A percentile compares a stretch with the other conserved stretches of the same genome.
These are phyloP conservation scores for Muntiacus muntjak DNA, from an alignment of 2,113 vertebrate genomes.

Conservation along the genomic window DNA sequence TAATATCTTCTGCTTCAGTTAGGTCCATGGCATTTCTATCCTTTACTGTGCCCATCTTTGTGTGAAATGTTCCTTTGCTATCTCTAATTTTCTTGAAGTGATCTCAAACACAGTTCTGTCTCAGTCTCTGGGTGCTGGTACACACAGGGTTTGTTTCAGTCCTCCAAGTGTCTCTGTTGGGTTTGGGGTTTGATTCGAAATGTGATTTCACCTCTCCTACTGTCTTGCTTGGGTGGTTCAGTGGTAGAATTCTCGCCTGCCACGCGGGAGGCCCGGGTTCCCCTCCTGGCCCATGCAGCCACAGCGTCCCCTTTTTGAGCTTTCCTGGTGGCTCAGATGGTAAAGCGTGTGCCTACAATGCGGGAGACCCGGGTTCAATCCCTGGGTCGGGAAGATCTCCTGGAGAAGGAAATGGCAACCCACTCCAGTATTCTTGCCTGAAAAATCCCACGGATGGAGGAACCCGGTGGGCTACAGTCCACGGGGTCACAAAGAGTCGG, in stretches of 20 bases:
- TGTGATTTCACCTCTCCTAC: background rate
- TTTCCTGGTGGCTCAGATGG: too few species aligned
- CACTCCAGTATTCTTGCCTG: too few species aligned
- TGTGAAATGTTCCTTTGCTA: background rate
- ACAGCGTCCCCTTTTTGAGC: too few species aligned
- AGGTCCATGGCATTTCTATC: accelerated
- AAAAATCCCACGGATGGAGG: too few species aligned
- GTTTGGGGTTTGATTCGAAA: background rate
- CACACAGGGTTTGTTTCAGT: background rate
- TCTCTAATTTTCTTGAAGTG: background rate
- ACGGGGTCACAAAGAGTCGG: too few species aligned
- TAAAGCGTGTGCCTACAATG: too few species aligned
- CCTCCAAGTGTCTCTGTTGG: background rate
- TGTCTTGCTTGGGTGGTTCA: background rate
- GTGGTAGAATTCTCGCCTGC: constrained; percentile 85
- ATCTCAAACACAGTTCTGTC: background rate
- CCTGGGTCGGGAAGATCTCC: too few species aligned
- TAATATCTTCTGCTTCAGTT: background rate
- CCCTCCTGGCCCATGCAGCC: constrained; percentile 72
- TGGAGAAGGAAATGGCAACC: too few species aligned
- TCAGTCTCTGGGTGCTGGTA: background rate
- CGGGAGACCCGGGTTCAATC: too few species aligned
- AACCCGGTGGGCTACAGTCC: too few species aligned
- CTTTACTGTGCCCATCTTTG: background rate
- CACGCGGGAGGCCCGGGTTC: constrained; percentile 75